Evolutionary conservation across 1,140 invertebrate genomes (phyloP), one percentile per base, ranked within the genome.

Genomic region (Argopecten irradians): DNA sequence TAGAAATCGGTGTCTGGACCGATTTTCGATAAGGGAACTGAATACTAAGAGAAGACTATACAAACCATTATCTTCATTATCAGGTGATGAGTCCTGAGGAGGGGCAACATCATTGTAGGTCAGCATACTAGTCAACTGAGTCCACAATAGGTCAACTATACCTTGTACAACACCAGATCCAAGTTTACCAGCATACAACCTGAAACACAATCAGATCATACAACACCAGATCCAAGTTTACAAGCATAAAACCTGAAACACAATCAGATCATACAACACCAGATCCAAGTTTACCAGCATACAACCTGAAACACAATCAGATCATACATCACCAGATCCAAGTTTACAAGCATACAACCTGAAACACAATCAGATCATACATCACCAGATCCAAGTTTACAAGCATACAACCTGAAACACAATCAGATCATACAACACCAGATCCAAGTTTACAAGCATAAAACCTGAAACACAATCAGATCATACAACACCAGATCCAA

Each of bases 121-220:
- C 3, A 71, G 8, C 55, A 71, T 28, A 46, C 55, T 83, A 16
- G 36, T 86, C 14, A 97, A 93, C 88, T 96, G 96, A 13, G 94
- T 93, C 92, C 95, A 95, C 82, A 96, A 89, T 0, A 96, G 92
- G 82, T 96, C 94, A 0, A 96, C 92, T 22, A 96, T 93, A 88
- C 94, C 93, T 88, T 96, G 94, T 28, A 96, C 88, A 0, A 96
- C 95, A 32, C 93, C 92, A 82, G 92, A 86, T 36, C 96, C 96
- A 85, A 97, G 91, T 90, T 95, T 94, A 43, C 96, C 95, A 5
- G 96, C 95, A 95, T 96, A 95, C 28, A 96, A 95, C 83, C 96
- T 96, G 92, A 2, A 93, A 93, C 84, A 89, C 84, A 34, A 85
- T 34, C 19, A 8, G 19, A 82, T 28, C n/a, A 82, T 5, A 82